These are phyloP conservation scores for Leptura quadrifasciata DNA, from an alignment of 2,888 invertebrate species.

Conservation along the genomic window DNA sequence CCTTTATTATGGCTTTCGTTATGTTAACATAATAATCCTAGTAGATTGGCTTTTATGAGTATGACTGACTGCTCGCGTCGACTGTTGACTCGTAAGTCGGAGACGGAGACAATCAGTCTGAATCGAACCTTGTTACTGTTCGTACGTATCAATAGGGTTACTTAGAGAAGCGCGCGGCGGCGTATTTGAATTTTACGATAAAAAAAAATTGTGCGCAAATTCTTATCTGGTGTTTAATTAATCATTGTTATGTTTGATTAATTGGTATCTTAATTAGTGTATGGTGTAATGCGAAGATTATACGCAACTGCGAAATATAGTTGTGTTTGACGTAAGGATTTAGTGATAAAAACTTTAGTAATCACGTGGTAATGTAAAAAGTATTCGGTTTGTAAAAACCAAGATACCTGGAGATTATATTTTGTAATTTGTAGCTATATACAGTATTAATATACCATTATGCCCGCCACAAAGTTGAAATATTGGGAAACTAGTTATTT, in stretches of 20 bases:
- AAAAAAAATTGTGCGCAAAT: slow-evolving; percentile 28
- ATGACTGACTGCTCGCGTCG: slow-evolving; percentile 25
- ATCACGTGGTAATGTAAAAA: not conserved
- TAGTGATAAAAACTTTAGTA: not conserved
- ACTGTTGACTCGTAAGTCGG: slow-evolving; percentile 2
- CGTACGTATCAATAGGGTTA: not conserved
- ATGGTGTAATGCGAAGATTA: not conserved
- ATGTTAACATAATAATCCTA: not conserved
- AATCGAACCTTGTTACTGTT: slow-evolving; percentile 15
- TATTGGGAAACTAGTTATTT: too few species aligned
- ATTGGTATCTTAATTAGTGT: not conserved
- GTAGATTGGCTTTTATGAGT: slow-evolving; percentile 5
- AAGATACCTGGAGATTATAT: too few species aligned
- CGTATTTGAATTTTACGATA: slow-evolving; percentile 3
- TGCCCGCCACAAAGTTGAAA: too few species aligned
- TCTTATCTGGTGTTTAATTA: slow-evolving; percentile 9
- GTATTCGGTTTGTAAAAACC: too few species aligned
- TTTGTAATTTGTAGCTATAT: too few species aligned
- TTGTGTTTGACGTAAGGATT: not conserved
- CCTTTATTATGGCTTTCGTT: slow-evolving; percentile 31
- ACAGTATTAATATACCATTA: too few species aligned
- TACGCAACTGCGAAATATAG: not conserved
- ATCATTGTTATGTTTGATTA: not conserved
- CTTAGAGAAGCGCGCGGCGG: slow-evolving; percentile 2
- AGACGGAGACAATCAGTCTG: slow-evolving; percentile 45